A percentile compares a stretch with the other conserved stretches of the same genome.
phyloP scores from a whole-genome alignment of 64 coral and sea anemone species.

The Dendronephthya gigantea region DNA sequence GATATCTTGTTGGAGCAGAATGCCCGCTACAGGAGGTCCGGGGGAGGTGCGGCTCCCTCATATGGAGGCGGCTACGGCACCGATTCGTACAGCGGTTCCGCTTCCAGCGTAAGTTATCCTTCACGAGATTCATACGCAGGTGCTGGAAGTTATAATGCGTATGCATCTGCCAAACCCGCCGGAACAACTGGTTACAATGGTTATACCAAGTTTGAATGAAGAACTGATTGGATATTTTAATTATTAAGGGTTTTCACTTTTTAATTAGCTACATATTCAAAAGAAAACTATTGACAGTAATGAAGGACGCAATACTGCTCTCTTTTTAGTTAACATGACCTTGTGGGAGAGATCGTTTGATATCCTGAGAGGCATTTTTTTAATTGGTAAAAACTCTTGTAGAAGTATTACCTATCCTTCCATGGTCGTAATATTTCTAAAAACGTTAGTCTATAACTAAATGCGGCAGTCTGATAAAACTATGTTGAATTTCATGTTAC shows the following conservation, averaged over 20 bases:
- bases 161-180: not conserved
- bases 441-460: no score
- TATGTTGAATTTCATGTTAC: no score
- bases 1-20: constrained; percentile 95
- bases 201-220: constrained; percentile 13
- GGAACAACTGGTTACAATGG: not conserved
- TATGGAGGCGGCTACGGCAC: not conserved
- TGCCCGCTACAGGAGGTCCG: constrained; percentile 73
- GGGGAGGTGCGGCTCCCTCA: not conserved
- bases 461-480: no score
- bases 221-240: not conserved
- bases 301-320: no score
- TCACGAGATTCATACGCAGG: not conserved
- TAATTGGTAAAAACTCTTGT: no score
- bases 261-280: not conserved
- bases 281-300: no score
- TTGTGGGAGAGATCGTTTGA: no score
- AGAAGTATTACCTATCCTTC: no score
- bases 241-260: not conserved
- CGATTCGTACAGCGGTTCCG: not conserved
- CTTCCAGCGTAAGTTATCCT: constrained; percentile 5
- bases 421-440: no score
- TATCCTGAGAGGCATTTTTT: no score
- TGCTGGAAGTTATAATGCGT: not conserved
- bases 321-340: no score